Evolutionary conservation across 2,113 vertebrate genomes (phyloP).

Genomic region (Sitta europaea): DNA sequence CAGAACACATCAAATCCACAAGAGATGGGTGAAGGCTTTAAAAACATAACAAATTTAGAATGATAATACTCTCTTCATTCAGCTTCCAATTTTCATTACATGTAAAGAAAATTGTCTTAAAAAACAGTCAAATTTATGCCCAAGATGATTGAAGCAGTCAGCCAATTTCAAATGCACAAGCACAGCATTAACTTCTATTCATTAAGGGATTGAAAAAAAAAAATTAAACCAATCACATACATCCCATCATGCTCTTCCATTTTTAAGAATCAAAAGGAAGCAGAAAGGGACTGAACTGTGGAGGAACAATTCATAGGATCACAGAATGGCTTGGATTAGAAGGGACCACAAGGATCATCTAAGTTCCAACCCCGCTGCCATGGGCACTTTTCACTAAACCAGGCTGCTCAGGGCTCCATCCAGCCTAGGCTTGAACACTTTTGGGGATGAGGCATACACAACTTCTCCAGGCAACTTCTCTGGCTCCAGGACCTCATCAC

Average conservation of each 20-base stretch:
- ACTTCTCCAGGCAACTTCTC: not conserved
- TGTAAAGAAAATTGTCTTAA: not conserved
- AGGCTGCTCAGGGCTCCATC: not conserved
- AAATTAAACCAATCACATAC: not conserved
- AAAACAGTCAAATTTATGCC: not conserved
- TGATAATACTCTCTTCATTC: not conserved
- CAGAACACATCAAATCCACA: not conserved
- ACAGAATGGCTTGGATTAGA: not conserved
- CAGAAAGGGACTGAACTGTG: not conserved
- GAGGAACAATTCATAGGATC: not conserved
- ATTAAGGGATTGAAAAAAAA: not conserved
- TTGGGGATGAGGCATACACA: not conserved
- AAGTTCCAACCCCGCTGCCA: not conserved
- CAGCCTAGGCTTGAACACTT: not conserved
- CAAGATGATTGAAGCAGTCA: not conserved
- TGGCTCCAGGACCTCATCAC: not conserved
- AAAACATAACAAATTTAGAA: not conserved
- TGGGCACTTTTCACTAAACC: not conserved
- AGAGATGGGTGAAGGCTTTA: not conserved
- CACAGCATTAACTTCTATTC: not conserved
- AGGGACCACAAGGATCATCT: not conserved
- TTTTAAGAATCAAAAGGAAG: not conserved
- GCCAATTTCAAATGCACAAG: not conserved
- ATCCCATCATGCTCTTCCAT: not conserved
- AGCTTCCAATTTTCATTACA: not conserved